Evolutionary conservation across 2,113 vertebrate genomes (phyloP).

Genomic region (Diadophis punctatus): DNA sequence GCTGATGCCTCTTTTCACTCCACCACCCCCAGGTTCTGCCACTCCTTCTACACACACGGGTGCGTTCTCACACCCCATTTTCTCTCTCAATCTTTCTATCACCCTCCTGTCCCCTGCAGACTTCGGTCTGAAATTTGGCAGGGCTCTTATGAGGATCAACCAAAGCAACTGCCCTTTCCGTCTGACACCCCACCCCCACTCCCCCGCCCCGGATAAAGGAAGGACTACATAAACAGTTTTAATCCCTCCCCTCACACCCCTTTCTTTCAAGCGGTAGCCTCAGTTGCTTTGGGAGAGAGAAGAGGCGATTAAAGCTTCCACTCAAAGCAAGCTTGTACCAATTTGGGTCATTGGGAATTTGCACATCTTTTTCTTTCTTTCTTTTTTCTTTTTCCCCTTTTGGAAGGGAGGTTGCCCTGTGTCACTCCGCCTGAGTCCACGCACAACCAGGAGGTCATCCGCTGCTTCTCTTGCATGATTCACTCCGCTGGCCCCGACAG

Average conservation of each 20-base stretch:
- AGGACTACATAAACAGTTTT: not conserved
- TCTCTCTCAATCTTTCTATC: not conserved
- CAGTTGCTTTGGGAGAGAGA: not conserved
- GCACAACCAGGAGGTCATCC: not conserved
- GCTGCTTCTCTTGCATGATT: not conserved
- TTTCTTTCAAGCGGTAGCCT: not conserved
- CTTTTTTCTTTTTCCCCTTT: not conserved
- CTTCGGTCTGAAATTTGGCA: not conserved
- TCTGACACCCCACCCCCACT: not conserved
- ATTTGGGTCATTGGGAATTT: slow-evolving; percentile 18
- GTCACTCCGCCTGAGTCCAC: not conserved
- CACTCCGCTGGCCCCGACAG: no score
- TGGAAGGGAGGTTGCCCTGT: not conserved
- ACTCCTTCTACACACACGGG: not conserved
- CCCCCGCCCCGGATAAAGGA: not conserved
- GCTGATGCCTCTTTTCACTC: not conserved
- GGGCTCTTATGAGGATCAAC: not conserved
- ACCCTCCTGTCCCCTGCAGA: not conserved
- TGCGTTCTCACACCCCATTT: not conserved
- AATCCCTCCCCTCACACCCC: not conserved
- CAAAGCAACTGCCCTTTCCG: not conserved
- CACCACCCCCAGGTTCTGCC: not conserved
- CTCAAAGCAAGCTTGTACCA: slow-evolving; percentile 12
- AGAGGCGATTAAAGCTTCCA: not conserved
- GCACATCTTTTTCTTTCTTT: not conserved